Evolutionary conservation across 2,113 vertebrate genomes (phyloP).

Genomic region (Polypterus bichir): DNA sequence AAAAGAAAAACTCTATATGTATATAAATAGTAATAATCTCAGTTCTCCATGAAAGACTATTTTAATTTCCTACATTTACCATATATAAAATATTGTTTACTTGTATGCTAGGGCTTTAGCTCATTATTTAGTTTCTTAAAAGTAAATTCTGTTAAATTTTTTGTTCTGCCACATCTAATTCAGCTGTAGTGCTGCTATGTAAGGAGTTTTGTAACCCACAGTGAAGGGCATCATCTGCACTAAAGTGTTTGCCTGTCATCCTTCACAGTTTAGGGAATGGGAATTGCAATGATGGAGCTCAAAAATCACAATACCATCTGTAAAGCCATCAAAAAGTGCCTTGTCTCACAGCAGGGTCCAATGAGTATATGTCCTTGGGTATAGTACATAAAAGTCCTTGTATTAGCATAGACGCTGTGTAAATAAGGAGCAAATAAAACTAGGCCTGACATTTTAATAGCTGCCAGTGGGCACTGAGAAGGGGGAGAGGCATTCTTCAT

Average conservation of each 20-base stretch:
- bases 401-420: not conserved
- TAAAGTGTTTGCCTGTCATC: not conserved
- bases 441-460: conserved; percentile 14
- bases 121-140: too few relatives aligned
- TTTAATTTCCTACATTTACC: too few relatives aligned
- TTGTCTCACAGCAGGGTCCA: not conserved
- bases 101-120: too few relatives aligned
- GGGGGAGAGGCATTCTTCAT: too few relatives aligned
- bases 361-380: conserved; percentile 2
- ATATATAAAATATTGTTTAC: too few relatives aligned
- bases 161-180: not conserved
- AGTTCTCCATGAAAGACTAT: too few relatives aligned
- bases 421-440: conserved; percentile 15
- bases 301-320: not conserved
- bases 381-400: conserved; percentile 6
- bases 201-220: not conserved
- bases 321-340: conserved; percentile 7
- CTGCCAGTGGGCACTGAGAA: conserved; percentile 1
- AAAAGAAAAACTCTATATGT: too few relatives aligned
- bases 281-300: not conserved
- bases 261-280: not conserved
- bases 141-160: too few relatives aligned
- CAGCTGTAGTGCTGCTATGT: not conserved
- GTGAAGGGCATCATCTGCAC: not conserved
- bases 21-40: too few relatives aligned